phyloP scores from a whole-genome alignment of 2,113 vertebrate genomes.

The Alouatta palliata region DNA sequence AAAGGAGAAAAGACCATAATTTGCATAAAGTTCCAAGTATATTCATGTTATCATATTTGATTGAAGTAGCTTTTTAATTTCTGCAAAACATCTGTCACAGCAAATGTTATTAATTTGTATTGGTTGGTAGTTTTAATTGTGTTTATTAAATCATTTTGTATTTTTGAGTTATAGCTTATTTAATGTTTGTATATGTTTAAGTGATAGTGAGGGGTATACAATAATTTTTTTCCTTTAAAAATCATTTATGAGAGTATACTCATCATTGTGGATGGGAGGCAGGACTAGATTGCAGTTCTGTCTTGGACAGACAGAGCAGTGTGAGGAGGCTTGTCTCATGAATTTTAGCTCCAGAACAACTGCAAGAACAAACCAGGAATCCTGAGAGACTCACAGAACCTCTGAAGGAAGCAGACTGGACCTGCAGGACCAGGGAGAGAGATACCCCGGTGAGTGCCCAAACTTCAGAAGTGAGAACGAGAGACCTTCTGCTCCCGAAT shows the following conservation, averaged over 20 bases:
- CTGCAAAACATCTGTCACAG: not conserved
- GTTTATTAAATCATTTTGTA: not conserved
- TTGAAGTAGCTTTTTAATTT: not conserved
- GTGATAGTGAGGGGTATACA: not conserved
- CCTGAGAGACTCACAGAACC: no score
- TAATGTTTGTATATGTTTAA: not conserved
- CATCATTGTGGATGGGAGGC: no score
- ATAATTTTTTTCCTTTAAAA: not conserved
- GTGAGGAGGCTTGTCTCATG: no score
- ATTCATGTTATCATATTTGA: not conserved
- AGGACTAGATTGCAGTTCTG: no score
- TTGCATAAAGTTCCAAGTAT: not conserved
- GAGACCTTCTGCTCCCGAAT: no score
- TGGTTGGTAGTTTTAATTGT: not conserved
- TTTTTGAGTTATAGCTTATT: not conserved
- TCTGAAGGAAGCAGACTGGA: no score
- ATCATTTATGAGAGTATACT: not conserved
- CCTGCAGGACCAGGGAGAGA: no score
- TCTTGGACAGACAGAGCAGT: no score
- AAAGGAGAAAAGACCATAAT: not conserved
- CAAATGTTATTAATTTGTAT: not conserved
- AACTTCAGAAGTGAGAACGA: no score
- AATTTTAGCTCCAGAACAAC: no score
- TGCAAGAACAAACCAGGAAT: no score
- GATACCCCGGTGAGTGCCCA: no score